These are phyloP conservation scores for Spea multiplicata DNA, from an alignment of 2,113 vertebrate genomes.

Conservation along the genomic window DNA sequence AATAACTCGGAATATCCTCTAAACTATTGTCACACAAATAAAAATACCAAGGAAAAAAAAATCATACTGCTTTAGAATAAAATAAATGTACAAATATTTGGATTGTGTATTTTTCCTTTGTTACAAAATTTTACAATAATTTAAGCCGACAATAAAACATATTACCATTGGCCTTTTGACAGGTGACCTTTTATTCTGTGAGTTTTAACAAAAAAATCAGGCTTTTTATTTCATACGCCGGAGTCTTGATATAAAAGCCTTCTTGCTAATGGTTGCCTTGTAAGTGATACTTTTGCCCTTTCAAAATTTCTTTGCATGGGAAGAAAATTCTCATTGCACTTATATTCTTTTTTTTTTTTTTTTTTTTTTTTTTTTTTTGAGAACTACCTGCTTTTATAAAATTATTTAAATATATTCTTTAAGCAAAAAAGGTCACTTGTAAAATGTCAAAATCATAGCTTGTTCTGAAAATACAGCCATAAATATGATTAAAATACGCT, in stretches of 20 bases:
- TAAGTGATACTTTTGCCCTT: slow-evolving; percentile 39
- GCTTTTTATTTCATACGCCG: slow-evolving; percentile 2
- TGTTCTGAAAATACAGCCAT: not conserved
- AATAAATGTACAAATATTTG: not conserved
- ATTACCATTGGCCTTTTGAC: slow-evolving; percentile 33
- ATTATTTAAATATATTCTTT: slow-evolving; percentile 45
- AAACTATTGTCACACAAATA: too few species aligned
- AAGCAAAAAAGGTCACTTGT: slow-evolving; percentile 35
- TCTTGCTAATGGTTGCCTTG: slow-evolving; percentile 36
- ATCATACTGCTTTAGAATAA: too few species aligned
- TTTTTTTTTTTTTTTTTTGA: not conserved
- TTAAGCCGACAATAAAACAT: slow-evolving; percentile 34
- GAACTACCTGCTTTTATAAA: slow-evolving; percentile 39
- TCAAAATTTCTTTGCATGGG: slow-evolving; percentile 28
- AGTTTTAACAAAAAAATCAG: slow-evolving; percentile 24
- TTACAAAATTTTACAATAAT: slow-evolving; percentile 23
- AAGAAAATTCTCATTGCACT: slow-evolving; percentile 22
- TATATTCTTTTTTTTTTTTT: not conserved
- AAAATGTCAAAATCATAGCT: slow-evolving; percentile 25
- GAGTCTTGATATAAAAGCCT: slow-evolving; percentile 20
- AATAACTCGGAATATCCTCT: too few species aligned
- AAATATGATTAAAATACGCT: not conserved
- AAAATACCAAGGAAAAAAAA: too few species aligned
- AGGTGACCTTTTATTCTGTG: slow-evolving; percentile 44
- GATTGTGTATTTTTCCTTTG: slow-evolving; percentile 16